Evolutionary conservation across 2,113 vertebrate species (phyloP).

Genomic region (Stomatorhinus ivindoensis): DNA sequence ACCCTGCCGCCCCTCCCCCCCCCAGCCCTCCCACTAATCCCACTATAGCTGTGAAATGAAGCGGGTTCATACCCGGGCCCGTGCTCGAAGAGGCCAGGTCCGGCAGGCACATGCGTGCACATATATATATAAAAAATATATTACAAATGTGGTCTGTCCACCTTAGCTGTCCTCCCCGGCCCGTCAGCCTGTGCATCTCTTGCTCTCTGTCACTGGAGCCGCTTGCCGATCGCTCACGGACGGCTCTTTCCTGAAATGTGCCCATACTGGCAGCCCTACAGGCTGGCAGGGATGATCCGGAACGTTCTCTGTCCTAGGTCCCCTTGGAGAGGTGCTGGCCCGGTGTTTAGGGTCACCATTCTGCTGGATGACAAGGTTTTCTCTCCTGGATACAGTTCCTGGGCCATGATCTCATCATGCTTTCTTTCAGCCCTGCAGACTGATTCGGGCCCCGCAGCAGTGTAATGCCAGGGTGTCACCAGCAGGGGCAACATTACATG

Average conservation of each 20-base stretch:
- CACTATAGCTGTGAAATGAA: slow-evolving; percentile 56
- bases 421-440: neutral
- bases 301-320: neutral
- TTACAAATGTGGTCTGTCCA: neutral
- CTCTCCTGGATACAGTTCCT: neutral
- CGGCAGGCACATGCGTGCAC: neutral
- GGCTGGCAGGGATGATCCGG: neutral
- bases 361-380: neutral
- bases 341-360: neutral
- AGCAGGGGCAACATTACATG: neutral
- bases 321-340: neutral
- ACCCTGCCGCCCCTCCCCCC: slow-evolving; percentile 40
- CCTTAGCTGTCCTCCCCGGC: neutral
- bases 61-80: slow-evolving; percentile 32
- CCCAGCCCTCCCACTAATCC: slow-evolving; percentile 44
- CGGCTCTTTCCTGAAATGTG: neutral
- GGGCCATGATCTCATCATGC: neutral
- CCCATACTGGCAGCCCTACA: neutral
- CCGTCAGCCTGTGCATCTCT: neutral
- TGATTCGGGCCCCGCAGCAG: neutral
- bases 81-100: neutral
- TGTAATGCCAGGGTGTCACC: neutral
- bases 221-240: neutral
- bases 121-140: neutral
- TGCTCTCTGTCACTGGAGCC: neutral